phyloP scores from a whole-genome alignment of 2,888 invertebrate species.

The Pachycephus smyrnensis region DNA sequence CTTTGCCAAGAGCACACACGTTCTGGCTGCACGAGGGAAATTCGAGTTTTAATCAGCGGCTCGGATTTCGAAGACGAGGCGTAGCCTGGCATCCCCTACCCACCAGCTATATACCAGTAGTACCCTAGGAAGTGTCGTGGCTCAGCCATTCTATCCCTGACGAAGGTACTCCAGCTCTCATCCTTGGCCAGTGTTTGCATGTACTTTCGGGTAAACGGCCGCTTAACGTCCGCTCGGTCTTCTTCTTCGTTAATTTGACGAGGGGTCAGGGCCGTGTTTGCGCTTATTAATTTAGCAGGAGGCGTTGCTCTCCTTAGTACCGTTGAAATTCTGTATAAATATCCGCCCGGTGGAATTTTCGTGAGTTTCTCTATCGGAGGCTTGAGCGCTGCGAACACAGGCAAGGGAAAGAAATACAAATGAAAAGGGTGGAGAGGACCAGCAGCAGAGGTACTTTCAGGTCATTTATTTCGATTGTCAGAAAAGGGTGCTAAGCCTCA shows the following conservation, averaged over 20 bases:
- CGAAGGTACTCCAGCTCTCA: not conserved
- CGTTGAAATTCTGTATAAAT: conserved; percentile 49
- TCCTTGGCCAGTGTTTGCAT: conserved; percentile 31
- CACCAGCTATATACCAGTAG: not conserved
- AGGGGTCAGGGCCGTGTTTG: conserved; percentile 44
- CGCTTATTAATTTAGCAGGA: conserved; percentile 55
- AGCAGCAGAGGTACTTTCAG: conserved; percentile 20
- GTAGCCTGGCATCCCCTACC: not conserved
- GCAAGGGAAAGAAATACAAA: conserved; percentile 15
- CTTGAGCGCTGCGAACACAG: conserved; percentile 5
- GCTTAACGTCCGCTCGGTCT: conserved; percentile 28
- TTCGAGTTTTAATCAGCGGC: not conserved
- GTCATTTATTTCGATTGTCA: conserved; percentile 54
- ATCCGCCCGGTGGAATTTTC: conserved; percentile 34
- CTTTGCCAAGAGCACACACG: not conserved
- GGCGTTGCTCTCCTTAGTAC: conserved; percentile 1
- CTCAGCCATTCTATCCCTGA: not conserved
- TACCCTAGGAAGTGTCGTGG: not conserved
- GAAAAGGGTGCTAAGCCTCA: conserved; percentile 50
- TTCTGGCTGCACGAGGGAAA: not conserved
- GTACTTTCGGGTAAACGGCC: conserved; percentile 33
- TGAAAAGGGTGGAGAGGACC: conserved; percentile 9
- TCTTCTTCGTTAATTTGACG: conserved; percentile 34
- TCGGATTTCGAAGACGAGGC: not conserved
- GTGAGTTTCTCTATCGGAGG: not conserved